Evolutionary conservation across 2,888 invertebrate species (phyloP).

Genomic region (Spodoptera exigua): DNA sequence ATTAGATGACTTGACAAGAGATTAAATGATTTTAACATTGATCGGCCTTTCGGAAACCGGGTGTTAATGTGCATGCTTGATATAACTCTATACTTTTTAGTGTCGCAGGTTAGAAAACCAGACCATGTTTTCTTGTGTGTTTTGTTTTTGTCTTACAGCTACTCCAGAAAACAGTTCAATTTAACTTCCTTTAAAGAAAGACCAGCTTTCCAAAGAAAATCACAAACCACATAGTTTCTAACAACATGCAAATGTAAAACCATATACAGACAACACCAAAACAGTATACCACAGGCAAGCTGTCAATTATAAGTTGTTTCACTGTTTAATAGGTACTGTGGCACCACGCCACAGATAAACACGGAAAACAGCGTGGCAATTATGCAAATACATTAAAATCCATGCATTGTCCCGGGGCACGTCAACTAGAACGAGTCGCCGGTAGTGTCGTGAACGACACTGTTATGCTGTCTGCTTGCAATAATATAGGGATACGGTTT

Average conservation of each 20-base stretch:
- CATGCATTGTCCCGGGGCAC: constrained; percentile 68
- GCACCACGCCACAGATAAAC: constrained; percentile 62
- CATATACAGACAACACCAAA: neutral
- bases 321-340: constrained; percentile 32
- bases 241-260: neutral
- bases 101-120: too few relatives aligned
- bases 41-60: too few relatives aligned
- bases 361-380: constrained; percentile 67
- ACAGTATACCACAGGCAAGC: neutral
- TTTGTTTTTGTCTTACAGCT: too few relatives aligned
- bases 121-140: too few relatives aligned
- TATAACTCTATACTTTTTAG: too few relatives aligned
- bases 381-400: constrained; percentile 75
- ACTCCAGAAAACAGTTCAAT: too few relatives aligned
- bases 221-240: neutral
- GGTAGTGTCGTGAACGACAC: constrained; percentile 46
- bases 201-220: too few relatives aligned
- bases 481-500: too few relatives aligned
- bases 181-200: too few relatives aligned
- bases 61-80: too few relatives aligned
- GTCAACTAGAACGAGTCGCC: constrained; percentile 62
- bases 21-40: too few relatives aligned
- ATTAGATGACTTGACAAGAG: too few relatives aligned
- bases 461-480: constrained; percentile 2
- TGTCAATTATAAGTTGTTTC: constrained; percentile 11